Evolutionary conservation across 2,797 vertebrate genomes (phyloP), one percentile per base, ranked within the genome.

Genomic region (Trematomus bernacchii): DNA sequence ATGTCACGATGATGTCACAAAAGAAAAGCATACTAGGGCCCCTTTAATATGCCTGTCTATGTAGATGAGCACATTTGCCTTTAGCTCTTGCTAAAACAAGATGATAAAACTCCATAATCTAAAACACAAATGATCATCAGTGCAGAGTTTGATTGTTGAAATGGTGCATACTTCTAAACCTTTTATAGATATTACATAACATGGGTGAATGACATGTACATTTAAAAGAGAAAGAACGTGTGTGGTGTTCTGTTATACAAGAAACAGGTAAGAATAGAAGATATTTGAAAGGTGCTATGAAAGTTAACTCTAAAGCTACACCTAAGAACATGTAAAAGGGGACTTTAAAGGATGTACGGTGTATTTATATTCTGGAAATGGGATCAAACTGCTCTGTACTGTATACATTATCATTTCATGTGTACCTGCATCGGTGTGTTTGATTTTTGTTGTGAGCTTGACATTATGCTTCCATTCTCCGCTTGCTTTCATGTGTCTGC

Each of bases 401-500:
- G 71, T 16, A 8, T 19, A 59, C 21, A 7, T 53, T 66, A 30
- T 73, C 21, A 58, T 6, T 53, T 61, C 19, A 50, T 1, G 0
- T 40, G 46, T 42, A 79, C 77, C 83, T 85, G 79, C 59, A 46
- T 50, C 66, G 37, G 65, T 1, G 18, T 6, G 27, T 63, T 71
- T 61, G 53, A 9, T 76, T 48, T 62, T 55, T 19, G 44, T 11
- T 44, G 48, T 21, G 59, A 79, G 16, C 47, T 3, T 23, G 27
- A 72, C 64, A 30, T 51, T 21, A 68, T 61, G 71, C 63, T 72
- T 73, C 10, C 19, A 0, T 46, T 23, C 68, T 78, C 59, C 8
- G 3, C 70, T 3, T 6, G 71, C 85, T 85, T 89, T 83, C 79
- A 79, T 84, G 80, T 83, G 86, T 58, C 73, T 73, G 72, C 47